These are phyloP conservation scores for Aphaenogaster rudis DNA, from an alignment of 1,140 invertebrate genomes.

Conservation along the genomic window DNA sequence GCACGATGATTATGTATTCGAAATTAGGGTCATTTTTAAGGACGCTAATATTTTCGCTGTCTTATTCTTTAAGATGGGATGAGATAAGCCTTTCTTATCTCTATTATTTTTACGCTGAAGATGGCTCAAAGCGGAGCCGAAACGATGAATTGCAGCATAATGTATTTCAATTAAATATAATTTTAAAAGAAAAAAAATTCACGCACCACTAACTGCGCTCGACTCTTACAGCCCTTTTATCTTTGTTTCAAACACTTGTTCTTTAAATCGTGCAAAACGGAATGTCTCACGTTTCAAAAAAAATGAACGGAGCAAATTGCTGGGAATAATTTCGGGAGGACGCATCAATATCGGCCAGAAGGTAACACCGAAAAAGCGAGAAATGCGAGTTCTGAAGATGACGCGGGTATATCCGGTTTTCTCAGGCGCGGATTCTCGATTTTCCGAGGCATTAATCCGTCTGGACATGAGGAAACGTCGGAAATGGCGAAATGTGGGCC, in stretches of 20 bases:
- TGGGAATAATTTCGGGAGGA: background rate
- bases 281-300: background rate
- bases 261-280: background rate
- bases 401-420: conserved; percentile 43
- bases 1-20: background rate
- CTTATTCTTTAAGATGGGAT: background rate
- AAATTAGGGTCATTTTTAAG: background rate
- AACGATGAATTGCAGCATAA: no score
- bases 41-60: background rate
- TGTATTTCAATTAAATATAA: no score
- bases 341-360: conserved; percentile 9
- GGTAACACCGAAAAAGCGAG: background rate
- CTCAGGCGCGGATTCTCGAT: conserved; percentile 58
- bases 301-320: background rate
- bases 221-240: no score
- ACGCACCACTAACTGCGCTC: no score
- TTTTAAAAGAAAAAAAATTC: no score
- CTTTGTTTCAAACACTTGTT: background rate
- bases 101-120: no score
- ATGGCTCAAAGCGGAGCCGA: no score
- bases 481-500: conserved; percentile 69
- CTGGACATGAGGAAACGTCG: conserved; percentile 70
- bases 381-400: conserved; percentile 1
- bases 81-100: no score
- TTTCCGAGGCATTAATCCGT: conserved; percentile 75